phyloP scores from a whole-genome alignment of 2,888 invertebrate genomes.

The Rotaria sp. region DNA sequence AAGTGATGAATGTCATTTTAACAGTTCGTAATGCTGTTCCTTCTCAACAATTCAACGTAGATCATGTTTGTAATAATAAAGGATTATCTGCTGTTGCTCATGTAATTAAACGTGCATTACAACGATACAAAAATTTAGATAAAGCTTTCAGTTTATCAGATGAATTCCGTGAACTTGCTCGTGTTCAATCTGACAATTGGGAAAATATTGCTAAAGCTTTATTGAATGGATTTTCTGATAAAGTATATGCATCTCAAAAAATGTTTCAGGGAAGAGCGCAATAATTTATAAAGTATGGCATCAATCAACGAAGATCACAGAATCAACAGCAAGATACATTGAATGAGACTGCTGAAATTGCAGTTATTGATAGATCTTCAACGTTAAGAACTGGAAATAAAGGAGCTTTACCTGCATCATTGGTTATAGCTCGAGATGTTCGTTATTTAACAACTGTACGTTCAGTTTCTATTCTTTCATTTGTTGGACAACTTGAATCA shows the following conservation, averaged over 20 bases:
- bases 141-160: neutral
- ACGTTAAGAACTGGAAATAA: neutral
- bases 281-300: neutral
- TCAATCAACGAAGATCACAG: neutral
- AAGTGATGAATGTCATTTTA: neutral
- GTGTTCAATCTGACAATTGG: neutral
- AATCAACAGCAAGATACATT: neutral
- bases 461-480: neutral
- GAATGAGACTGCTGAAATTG: neutral
- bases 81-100: neutral
- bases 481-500: neutral
- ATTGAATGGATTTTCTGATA: neutral
- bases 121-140: neutral
- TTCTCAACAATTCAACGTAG: neutral
- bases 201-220: neutral
- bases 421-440: slow-evolving; percentile 8
- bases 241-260: neutral
- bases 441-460: neutral
- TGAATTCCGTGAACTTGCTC: neutral
- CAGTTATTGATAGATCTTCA: neutral
- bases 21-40: neutral
- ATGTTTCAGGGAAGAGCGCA: neutral
- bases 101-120: neutral
- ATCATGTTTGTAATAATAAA: neutral
- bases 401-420: neutral